These are phyloP conservation scores for Drosophila leontia DNA, from an alignment of 1,140 invertebrate species.

Conservation along the genomic window DNA sequence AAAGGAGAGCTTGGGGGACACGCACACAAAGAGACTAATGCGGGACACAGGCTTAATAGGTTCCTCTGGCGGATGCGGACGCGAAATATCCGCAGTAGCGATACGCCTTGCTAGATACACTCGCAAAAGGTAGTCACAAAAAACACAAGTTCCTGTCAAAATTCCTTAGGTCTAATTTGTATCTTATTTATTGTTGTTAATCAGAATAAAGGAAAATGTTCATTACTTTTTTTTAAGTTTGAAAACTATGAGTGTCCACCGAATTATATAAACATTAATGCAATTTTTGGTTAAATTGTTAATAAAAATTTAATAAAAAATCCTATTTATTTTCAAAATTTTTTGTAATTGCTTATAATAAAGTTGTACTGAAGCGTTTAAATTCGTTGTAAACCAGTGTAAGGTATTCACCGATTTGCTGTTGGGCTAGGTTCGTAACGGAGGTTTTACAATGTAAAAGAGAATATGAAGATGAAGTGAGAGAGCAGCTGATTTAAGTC, in stretches of 20 bases:
- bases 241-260: no score
- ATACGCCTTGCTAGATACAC: constrained; percentile 20
- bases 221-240: no score
- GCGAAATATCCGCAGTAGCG: constrained; percentile 31
- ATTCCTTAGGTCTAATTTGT: background rate
- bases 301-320: background rate
- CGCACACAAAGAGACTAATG: constrained; percentile 52
- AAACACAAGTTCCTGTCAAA: background rate
- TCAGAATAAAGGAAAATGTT: background rate
- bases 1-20: constrained; percentile 40
- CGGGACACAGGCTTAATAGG: constrained; percentile 58
- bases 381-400: background rate
- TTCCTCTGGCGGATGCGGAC: constrained; percentile 45
- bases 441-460: background rate
- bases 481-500: constrained; percentile 29
- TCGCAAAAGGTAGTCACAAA: constrained; percentile 6
- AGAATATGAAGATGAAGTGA: constrained; percentile 18
- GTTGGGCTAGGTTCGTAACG: background rate
- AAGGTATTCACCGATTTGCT: background rate
- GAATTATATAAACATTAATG: no score
- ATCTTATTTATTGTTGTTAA: background rate
- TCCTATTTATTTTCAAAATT: background rate
- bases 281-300: no score
- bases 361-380: no score
- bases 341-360: no score